Conservation (phyloP, 2,113 vertebrate species). For the Mustelus asterias region DNA sequence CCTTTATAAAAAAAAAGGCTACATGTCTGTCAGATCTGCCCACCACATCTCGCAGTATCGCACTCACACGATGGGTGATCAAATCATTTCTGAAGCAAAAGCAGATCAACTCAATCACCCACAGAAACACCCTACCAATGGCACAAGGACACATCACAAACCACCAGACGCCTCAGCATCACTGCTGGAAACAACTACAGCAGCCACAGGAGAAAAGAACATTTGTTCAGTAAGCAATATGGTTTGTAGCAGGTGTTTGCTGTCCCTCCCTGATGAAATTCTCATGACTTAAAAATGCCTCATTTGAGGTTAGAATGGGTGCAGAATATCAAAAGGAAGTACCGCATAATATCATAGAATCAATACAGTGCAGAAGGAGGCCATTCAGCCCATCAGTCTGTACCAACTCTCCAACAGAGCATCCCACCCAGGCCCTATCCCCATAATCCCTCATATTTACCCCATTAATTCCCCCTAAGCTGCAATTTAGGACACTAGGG, state of each 20-base stretch:
- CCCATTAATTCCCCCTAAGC: no score
- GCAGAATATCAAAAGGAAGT: background rate
- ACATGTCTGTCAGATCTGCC: background rate
- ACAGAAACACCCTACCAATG: background rate
- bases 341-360: background rate
- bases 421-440: no score
- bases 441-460: no score
- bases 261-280: background rate
- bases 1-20: background rate
- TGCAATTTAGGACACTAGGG: no score
- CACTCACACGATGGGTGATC: background rate
- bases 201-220: background rate
- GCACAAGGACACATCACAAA: constrained; percentile 22
- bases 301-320: background rate
- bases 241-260: background rate
- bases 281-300: background rate
- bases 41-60: background rate
- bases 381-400: no score
- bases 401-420: no score
- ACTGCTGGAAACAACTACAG: background rate
- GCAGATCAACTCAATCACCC: background rate
- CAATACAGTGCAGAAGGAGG: no score
- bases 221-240: background rate
- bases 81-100: background rate
- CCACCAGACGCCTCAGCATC: background rate